Evolutionary conservation across 2,888 invertebrate species (phyloP).

Genomic region (Leptothorax acervorum): DNA sequence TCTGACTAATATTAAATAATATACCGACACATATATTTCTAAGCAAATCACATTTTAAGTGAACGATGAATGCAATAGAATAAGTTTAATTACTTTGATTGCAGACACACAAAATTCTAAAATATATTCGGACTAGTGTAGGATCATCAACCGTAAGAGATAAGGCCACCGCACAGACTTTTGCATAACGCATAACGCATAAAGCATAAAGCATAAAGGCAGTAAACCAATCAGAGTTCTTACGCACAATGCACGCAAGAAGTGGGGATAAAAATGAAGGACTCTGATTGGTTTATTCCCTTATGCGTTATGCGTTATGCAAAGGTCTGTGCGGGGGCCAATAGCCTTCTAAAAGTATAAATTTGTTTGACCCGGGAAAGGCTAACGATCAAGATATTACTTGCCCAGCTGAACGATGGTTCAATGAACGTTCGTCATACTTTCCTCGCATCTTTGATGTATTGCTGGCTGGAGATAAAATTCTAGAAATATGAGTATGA

Average conservation of each 20-base stretch:
- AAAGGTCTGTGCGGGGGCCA: too few relatives aligned
- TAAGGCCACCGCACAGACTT: too few relatives aligned
- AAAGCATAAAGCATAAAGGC: too few relatives aligned
- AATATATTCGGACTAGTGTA: constrained; percentile 11
- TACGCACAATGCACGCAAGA: too few relatives aligned
- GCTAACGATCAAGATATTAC: constrained; percentile 38
- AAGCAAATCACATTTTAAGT: not conserved
- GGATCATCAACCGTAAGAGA: not conserved
- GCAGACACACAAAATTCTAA: not conserved
- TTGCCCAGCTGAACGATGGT: constrained; percentile 16
- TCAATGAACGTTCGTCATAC: constrained; percentile 26
- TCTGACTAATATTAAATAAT: not conserved
- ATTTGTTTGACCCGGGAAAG: constrained; percentile 15
- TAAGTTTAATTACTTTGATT: not conserved
- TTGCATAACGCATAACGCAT: too few relatives aligned
- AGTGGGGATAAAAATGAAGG: too few relatives aligned
- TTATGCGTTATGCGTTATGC: too few relatives aligned
- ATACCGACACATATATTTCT: not conserved
- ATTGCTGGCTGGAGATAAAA: constrained; percentile 4
- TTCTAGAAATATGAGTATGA: not conserved
- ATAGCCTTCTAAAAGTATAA: constrained; percentile 8
- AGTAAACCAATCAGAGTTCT: too few relatives aligned
- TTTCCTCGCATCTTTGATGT: constrained; percentile 5
- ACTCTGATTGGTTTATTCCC: too few relatives aligned
- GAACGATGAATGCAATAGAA: not conserved